Conservation (phyloP, 2,113 vertebrate genomes). For the Oreocharis arfaki region DNA sequence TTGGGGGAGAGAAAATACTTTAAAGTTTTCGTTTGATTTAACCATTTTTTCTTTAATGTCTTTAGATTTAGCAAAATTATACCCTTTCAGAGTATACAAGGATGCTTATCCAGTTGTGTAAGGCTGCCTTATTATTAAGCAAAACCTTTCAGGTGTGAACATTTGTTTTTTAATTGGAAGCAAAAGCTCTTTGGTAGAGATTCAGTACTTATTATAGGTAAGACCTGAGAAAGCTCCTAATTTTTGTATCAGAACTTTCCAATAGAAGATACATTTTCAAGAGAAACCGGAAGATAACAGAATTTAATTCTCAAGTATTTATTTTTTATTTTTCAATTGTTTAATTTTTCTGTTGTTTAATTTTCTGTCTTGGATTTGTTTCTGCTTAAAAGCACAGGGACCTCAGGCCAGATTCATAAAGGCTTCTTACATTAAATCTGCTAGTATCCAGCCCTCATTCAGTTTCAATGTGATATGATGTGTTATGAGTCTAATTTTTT, state of each 20-base stretch:
- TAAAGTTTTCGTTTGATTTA: neutral
- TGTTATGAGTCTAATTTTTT: neutral
- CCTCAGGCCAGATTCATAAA: neutral
- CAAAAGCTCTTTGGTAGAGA: neutral
- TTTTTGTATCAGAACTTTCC: neutral
- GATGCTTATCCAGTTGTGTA: neutral
- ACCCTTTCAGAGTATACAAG: neutral
- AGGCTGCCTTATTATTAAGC: neutral
- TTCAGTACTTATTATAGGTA: neutral
- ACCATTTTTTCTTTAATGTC: neutral
- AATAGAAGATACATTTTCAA: neutral
- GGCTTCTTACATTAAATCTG: neutral
- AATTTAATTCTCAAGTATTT: neutral
- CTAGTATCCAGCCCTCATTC: neutral
- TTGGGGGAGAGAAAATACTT: neutral
- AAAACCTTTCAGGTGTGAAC: neutral
- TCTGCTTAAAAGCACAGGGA: neutral
- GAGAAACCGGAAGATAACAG: neutral
- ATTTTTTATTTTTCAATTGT: neutral
- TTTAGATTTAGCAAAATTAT: neutral
- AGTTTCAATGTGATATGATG: neutral
- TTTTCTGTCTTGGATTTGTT: neutral
- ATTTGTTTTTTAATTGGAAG: neutral
- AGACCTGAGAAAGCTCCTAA: neutral
- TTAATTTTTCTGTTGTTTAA: neutral